Evolutionary conservation across 2,797 vertebrate genomes (phyloP).

Genomic region (Sebastes itinus): DNA sequence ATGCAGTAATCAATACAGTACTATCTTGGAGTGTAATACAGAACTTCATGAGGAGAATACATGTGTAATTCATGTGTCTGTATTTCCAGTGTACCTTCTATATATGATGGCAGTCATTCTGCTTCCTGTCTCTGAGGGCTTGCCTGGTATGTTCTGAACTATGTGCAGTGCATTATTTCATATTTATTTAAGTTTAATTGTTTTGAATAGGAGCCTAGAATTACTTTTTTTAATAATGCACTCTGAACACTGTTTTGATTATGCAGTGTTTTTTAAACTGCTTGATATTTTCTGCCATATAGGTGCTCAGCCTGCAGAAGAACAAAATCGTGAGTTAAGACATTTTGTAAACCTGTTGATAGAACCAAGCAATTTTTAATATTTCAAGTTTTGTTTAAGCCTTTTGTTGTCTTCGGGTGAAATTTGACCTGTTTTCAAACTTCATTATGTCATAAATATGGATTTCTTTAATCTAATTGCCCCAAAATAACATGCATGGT

Average conservation of each 20-base stretch:
- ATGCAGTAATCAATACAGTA: neutral
- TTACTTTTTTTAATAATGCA: neutral
- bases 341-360: neutral
- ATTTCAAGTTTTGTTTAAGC: neutral
- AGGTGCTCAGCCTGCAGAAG: neutral
- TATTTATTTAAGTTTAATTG: neutral
- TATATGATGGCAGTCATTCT: accelerated
- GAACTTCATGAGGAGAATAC: neutral
- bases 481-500: too few species aligned
- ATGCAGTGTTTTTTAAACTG: neutral
- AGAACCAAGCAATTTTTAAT: neutral
- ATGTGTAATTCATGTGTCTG: neutral
- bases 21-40: neutral
- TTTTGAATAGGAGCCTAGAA: neutral
- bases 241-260: neutral
- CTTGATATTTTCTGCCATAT: neutral
- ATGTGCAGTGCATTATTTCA: neutral
- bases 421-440: too few species aligned
- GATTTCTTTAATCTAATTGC: too few species aligned
- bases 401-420: too few species aligned
- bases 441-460: too few species aligned
- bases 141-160: constrained; percentile 2
- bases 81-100: constrained; percentile 9
- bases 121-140: neutral
- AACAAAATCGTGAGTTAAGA: neutral